Base-by-base conservation (phyloP, 1,140 invertebrate genomes). In the Eriocheir sinensis region DNA sequence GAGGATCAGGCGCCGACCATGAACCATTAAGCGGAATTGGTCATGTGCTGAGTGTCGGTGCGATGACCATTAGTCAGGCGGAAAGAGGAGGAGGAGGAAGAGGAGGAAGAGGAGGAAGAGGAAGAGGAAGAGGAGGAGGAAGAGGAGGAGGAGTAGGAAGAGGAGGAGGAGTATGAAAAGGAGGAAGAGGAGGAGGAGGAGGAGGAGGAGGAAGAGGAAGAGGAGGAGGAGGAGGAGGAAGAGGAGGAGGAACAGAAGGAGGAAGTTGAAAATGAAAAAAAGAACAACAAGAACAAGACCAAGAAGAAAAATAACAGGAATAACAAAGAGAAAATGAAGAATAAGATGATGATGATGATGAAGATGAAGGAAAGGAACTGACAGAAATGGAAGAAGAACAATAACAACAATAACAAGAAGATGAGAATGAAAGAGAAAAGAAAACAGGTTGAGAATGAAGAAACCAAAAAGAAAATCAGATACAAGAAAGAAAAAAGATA, bases 71-170 rank as follows among this genome's bases (percentile, higher is more conserved):
- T 72, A 72, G 60, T 72, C 27, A 72, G n/a, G 60, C 21, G n/a
- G 60, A n/a, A 72, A n/a, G 60, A 36, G 40, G 60, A 72, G 60
- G 60, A 72, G 60, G 60, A 72, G 60, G 60, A 72, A n/a, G 60
- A 72, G 60, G 60, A 72, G 27, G 60, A 72, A n/a, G 60, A 72
- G 60, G 53, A 72, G 60, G 60, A 72, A 27, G 53, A 60, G 44
- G 53, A 21, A 72, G 53, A 21, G 17, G 53, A 21, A 72, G 53
- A 21, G 17, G 53, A 12, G 21, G 53, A 21, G 53, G 27, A 72
- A 72, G 17, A 21, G 83, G 30, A 32, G 38, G 17, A 21, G 53
- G 17, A 72, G 53, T 3, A 21, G 53, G 27, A 21, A 72, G 17
- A 72, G 53, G 17, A 21, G 53, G 17, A 21, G 53, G 17, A 72